phyloP scores from a whole-genome alignment of 2,888 invertebrate species.

The Eustalomyia histrio region DNA sequence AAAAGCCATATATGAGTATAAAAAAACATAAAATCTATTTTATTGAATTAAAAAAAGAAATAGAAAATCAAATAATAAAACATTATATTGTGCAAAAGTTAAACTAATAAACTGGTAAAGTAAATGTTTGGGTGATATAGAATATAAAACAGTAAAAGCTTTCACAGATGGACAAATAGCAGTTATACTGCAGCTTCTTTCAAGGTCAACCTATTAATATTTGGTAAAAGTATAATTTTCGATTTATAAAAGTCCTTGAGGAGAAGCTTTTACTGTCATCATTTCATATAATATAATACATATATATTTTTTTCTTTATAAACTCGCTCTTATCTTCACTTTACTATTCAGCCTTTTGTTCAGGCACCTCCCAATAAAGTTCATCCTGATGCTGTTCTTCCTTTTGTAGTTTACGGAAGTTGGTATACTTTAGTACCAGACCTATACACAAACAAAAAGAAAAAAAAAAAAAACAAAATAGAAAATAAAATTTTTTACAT shows the following conservation, averaged over 20 bases:
- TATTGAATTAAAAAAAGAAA: conserved; percentile 43
- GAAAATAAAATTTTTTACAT: too few species aligned
- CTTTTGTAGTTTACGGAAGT: conserved; percentile 80
- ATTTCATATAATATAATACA: too few species aligned
- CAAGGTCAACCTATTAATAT: too few species aligned
- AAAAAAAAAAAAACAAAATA: too few species aligned
- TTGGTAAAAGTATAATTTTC: too few species aligned
- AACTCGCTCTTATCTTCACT: conserved; percentile 66
- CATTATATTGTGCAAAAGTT: conserved; percentile 42
- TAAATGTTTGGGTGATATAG: conserved; percentile 28
- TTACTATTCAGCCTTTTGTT: conserved; percentile 78
- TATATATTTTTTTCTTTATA: conserved; percentile 21
- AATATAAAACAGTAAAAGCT: conserved; percentile 50
- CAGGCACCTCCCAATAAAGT: conserved; percentile 84
- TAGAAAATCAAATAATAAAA: conserved; percentile 4
- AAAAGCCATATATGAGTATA: background rate
- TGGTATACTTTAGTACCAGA: conserved; percentile 79
- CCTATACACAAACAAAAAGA: conserved; percentile 75
- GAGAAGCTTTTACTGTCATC: background rate
- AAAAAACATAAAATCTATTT: background rate
- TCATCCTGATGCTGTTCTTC: conserved; percentile 83
- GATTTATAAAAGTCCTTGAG: too few species aligned
- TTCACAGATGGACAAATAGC: background rate
- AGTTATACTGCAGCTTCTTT: too few species aligned
- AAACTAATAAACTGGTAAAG: conserved; percentile 48